Conservation (phyloP, 2,888 invertebrate species). For the Rambutsinella grinnellia region DNA sequence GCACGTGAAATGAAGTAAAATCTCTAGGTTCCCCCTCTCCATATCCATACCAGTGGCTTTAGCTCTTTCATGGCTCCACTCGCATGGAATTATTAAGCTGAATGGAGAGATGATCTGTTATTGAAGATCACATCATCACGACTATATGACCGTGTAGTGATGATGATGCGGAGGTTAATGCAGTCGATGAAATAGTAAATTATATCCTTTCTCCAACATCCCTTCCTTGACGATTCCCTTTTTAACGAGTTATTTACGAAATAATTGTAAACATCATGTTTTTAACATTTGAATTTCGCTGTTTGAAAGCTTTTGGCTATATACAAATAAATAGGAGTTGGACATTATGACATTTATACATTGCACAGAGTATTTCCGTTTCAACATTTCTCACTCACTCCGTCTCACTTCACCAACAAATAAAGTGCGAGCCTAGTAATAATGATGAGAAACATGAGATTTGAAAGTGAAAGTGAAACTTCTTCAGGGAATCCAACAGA, state of each 20-base stretch:
- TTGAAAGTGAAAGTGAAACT: slow-evolving; percentile 59
- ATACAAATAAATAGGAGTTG: too few relatives aligned
- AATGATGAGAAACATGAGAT: slow-evolving; percentile 59
- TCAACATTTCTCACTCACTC: background rate
- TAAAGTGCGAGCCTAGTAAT: slow-evolving; percentile 24
- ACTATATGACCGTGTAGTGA: slow-evolving; percentile 1
- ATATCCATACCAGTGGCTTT: background rate
- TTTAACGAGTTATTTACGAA: too few relatives aligned
- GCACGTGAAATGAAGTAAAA: slow-evolving; percentile 48
- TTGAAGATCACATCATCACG: slow-evolving; percentile 11
- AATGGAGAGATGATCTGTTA: slow-evolving; percentile 19
- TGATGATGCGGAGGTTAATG: too few relatives aligned
- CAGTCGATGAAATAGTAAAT: too few relatives aligned
- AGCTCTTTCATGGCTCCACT: background rate
- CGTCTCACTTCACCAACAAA: background rate
- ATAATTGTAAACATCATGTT: too few relatives aligned
- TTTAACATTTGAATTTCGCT: too few relatives aligned
- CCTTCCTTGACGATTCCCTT: too few relatives aligned
- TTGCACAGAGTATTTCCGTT: too few relatives aligned
- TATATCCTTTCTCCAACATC: too few relatives aligned
- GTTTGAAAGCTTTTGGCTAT: too few relatives aligned
- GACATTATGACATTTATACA: too few relatives aligned
- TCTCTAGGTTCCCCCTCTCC: slow-evolving; percentile 32
- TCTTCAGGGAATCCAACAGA: slow-evolving; percentile 57
- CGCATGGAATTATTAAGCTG: background rate